Evolutionary conservation across 2,797 vertebrate genomes (phyloP).

Genomic region (Lagocephalus sceleratus): DNA sequence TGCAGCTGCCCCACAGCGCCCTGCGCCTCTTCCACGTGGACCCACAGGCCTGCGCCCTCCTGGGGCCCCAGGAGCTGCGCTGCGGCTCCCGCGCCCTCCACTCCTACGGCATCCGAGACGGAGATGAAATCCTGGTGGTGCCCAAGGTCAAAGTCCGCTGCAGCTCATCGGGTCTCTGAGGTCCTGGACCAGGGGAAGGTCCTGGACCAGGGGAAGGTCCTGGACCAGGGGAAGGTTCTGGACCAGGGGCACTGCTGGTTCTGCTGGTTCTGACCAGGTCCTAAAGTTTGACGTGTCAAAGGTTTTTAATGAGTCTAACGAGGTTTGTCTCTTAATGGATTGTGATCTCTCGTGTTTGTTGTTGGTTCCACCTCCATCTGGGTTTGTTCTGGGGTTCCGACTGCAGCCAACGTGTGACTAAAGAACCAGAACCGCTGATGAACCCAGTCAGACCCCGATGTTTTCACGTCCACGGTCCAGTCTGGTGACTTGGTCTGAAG

Average conservation of each 20-base stretch:
- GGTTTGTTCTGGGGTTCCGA: background rate
- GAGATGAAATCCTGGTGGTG: constrained; percentile 92
- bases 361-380: no score
- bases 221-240: background rate
- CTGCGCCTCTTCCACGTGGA: constrained; percentile 91
- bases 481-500: no score
- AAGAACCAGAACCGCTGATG: no score
- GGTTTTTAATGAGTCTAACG: background rate
- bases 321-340: no score
- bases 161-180: constrained; percentile 52
- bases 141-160: constrained; percentile 72
- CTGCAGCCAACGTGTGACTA: constrained; percentile 18
- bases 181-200: background rate
- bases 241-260: background rate
- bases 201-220: constrained; percentile 17
- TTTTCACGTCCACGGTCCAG: no score
- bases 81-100: constrained; percentile 87
- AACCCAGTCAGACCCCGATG: no score
- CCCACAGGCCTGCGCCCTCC: constrained; percentile 77
- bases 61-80: constrained; percentile 91
- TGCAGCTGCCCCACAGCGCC: constrained; percentile 85
- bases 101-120: constrained; percentile 91
- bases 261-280: constrained; percentile 24
- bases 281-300: constrained; percentile 22
- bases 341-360: no score